A percentile compares a stretch with the other conserved stretches of the same genome.
Conservation (phyloP, 2,888 invertebrate species). For the Pyrochroa serraticornis region DNA sequence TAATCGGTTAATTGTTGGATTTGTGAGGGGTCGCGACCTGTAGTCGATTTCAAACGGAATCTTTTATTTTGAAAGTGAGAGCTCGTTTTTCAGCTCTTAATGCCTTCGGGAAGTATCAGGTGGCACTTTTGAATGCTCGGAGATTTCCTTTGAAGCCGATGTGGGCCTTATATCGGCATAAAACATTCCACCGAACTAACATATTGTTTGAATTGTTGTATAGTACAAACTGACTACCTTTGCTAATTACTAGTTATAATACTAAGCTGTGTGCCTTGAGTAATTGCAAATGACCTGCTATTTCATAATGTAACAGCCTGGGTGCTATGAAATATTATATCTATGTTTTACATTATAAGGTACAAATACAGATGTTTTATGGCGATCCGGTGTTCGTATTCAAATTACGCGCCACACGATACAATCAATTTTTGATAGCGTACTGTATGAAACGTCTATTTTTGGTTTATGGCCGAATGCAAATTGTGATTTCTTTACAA, state of each 20-base stretch:
- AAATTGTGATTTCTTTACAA: slow-evolving; percentile 53
- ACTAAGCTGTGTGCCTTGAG: slow-evolving; percentile 81
- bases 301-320: slow-evolving; percentile 57
- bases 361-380: slow-evolving; percentile 41
- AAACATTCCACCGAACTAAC: slow-evolving; percentile 35
- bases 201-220: slow-evolving; percentile 56
- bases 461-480: slow-evolving; percentile 46
- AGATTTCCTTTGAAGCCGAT: slow-evolving; percentile 28
- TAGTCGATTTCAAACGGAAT: slow-evolving; percentile 19
- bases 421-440: slow-evolving; percentile 23
- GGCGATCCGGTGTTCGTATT: slow-evolving; percentile 41
- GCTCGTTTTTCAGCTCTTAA: slow-evolving; percentile 14
- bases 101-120: slow-evolving; percentile 23
- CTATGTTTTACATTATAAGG: slow-evolving; percentile 52
- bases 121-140: slow-evolving; percentile 22
- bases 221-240: slow-evolving; percentile 60
- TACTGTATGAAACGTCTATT: slow-evolving; percentile 23
- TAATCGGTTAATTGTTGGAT: not conserved
- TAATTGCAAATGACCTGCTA: slow-evolving; percentile 71
- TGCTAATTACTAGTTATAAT: slow-evolving; percentile 61
- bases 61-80: slow-evolving; percentile 23
- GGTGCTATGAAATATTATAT: slow-evolving; percentile 57
- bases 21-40: not conserved
- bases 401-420: slow-evolving; percentile 37
- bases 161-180: slow-evolving; percentile 21